Evolutionary conservation across 2,113 vertebrate species (phyloP), one percentile per base, ranked within the genome.

Genomic region (Cisticola juncidis): DNA sequence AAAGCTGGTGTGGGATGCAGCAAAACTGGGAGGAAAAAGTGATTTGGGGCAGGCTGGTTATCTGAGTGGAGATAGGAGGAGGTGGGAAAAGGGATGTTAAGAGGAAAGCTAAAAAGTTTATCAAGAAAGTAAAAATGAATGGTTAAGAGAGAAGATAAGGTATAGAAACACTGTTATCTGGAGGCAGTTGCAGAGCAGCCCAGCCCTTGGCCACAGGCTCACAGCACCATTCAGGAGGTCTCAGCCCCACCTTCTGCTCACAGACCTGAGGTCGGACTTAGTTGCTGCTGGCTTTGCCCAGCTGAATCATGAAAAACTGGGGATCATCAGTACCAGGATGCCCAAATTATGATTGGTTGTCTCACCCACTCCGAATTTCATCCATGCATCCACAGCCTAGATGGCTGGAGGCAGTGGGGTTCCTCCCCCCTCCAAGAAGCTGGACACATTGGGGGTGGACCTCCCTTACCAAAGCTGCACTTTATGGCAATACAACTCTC

Each of bases 361-460:
- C 40, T 47, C 33, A 2, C 40, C 38, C 18, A 33, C 26, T 23
- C 10, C 19, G 28, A 0, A 1, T 54, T 23, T 64, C 38, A 36
- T 24, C 26, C 0, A 0, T 51, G 29, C 44, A 45, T 18, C 44
- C 62, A 20, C 1, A 2, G 44, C 29, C 38, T 4, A 1, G 44
- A 15, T 12, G 40, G 23, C 44, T 36, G 58, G 26, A 86, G 51
- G 33, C 25, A 14, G 12, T 14, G 36, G 9, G 11, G 1, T 2
- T 1, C 38, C 45, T 47, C 18, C 15, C 16, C 3, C 6, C 14
- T 2, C 1, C 6, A n/a, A 22, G 11, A 5, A 12, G 3, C 19
- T 35, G 38, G 3, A 45, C 42, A 14, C 23, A 21, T 2, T 2
- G 1, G 25, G 9, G 22, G 12, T 24, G 26, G 40, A 19, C 26